Percentiles rank a stretch among this genome's conserved stretches.
phyloP scores from a whole-genome alignment of 2,888 invertebrate species.

The Blera fallax region DNA sequence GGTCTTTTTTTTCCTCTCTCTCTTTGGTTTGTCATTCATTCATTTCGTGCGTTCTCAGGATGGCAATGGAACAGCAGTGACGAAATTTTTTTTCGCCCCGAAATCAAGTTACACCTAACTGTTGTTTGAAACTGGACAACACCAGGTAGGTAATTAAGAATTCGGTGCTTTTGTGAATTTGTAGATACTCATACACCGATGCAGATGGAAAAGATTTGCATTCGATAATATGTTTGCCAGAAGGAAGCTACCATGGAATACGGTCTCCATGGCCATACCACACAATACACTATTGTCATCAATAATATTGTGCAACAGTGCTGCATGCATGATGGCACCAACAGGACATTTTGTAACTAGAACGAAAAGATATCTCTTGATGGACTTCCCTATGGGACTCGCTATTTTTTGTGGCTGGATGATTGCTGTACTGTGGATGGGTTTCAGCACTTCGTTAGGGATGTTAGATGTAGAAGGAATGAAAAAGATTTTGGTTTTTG shows the following conservation, averaged over 20 bases:
- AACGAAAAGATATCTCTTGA: not conserved
- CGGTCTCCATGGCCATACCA: not conserved
- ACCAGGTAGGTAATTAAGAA: not conserved
- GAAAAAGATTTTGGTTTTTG: not conserved
- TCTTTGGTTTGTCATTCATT: slow-evolving; percentile 26
- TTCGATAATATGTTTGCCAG: slow-evolving; percentile 20
- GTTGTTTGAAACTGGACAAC: not conserved
- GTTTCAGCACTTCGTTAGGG: not conserved
- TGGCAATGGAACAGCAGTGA: not conserved
- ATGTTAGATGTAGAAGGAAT: not conserved
- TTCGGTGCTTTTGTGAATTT: not conserved
- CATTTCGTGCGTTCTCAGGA: slow-evolving; percentile 22
- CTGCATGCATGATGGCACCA: not conserved
- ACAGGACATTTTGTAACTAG: not conserved
- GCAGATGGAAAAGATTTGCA: slow-evolving; percentile 28
- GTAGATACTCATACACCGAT: not conserved
- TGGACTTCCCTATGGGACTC: slow-evolving; percentile 1
- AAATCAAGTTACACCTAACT: slow-evolving; percentile 21
- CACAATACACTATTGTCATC: slow-evolving; percentile 14
- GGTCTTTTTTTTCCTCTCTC: too few relatives aligned
- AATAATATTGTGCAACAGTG: slow-evolving; percentile 18
- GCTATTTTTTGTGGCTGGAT: not conserved
- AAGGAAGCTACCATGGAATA: not conserved
- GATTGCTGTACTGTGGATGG: not conserved
- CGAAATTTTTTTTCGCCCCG: not conserved